Base-by-base conservation (phyloP, 2,797 vertebrate genomes). In the Melanotaenia boesemani region DNA sequence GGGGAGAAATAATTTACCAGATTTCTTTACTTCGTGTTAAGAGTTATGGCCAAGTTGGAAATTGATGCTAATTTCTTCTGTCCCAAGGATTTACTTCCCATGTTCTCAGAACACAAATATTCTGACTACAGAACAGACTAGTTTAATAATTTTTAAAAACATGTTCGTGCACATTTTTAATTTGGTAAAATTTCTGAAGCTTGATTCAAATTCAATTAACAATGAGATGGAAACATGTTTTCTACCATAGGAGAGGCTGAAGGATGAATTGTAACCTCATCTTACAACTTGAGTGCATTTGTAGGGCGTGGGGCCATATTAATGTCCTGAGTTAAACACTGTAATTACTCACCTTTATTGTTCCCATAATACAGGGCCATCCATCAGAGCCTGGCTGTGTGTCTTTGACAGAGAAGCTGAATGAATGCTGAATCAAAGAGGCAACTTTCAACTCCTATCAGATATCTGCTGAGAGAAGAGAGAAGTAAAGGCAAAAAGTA, bases 371-470 rank as follows among this genome's bases (percentile, higher is more conserved):
- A 18, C 61, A 55, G 68, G 41, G 22, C 73, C 60, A 80, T 85
- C 79, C 78, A 77, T 85, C 78, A 80, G 20, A 67, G 28, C 26
- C 39, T 22, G 69, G 30, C 26, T 41, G 16, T 48, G 26, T 37
- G 50, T 48, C 61, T 48, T 1, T 56, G 15, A 52, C 63, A 34
- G 48, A n/a, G 64, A 46, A 54, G 36, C 34, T n/a, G 62, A 46
- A 46, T 72, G 61, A 82, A 85, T 48, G 68, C 64, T 57, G 83
- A 79, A 63, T 74, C 18, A 73, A 84, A 67, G 72, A 56, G 72
- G 46, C 67, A 85, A 89, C 91, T 93, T 95, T 95, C 78, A 94
- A 87, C 91, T 88, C 69, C 77, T 91, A 92, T 96, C 93, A 84
- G 81, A 87, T 95, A 87, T 91, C 95, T 11, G 15, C 52, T 52